Evolutionary conservation across 2,797 vertebrate genomes (phyloP).

Genomic region (Helarctos malayanus): DNA sequence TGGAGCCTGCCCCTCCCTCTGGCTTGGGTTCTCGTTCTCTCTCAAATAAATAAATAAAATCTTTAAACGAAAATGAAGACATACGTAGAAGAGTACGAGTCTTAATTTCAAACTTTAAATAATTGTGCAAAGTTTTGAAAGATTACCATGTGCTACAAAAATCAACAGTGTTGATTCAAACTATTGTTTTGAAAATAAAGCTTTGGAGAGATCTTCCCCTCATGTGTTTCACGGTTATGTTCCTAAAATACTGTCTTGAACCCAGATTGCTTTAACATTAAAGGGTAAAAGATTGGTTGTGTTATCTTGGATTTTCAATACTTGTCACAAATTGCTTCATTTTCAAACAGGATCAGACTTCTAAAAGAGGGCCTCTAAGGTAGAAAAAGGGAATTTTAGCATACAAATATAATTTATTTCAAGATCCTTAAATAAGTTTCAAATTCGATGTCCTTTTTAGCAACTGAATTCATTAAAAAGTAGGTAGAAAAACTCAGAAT

Average conservation of each 20-base stretch:
- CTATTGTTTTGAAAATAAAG: background rate
- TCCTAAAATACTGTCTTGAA: background rate
- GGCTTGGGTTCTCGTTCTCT: no score
- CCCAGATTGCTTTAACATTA: background rate
- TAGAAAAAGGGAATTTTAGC: background rate
- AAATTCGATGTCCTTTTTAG: background rate
- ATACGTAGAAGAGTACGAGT: background rate
- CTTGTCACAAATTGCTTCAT: background rate
- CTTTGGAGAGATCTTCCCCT: background rate
- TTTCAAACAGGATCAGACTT: conserved; percentile 36
- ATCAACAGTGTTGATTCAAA: background rate
- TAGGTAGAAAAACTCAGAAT: background rate
- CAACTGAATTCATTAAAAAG: background rate
- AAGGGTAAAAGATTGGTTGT: background rate
- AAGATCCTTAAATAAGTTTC: background rate
- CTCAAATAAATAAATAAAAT: background rate
- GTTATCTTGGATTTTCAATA: background rate
- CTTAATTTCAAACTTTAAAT: background rate
- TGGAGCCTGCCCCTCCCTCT: no score
- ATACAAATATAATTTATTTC: background rate
- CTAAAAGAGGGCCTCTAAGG: background rate
- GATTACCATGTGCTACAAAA: background rate
- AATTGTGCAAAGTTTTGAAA: background rate
- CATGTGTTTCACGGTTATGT: background rate
- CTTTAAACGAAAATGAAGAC: background rate